Percentiles rank a stretch among this genome's conserved stretches.
phyloP scores from a whole-genome alignment of 2,797 vertebrate species.

The Malacoraja senta region DNA sequence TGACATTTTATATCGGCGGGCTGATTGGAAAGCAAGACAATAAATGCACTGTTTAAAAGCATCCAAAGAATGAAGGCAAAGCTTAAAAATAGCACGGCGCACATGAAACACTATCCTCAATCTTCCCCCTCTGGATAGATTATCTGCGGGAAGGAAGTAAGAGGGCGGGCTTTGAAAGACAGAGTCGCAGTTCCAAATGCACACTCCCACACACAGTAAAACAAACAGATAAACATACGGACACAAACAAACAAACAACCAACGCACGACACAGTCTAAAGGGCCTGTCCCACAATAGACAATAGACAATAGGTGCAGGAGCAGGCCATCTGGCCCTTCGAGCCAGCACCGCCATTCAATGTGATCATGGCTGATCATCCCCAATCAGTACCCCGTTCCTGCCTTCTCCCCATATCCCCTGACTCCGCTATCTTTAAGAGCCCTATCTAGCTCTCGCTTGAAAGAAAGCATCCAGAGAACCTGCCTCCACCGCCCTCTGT shows the following conservation, averaged over 20 bases:
- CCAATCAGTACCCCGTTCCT: too few species aligned
- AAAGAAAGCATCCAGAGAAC: too few species aligned
- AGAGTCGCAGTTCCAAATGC: not conserved
- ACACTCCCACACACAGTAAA: not conserved
- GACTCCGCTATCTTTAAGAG: too few species aligned
- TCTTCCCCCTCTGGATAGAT: not conserved
- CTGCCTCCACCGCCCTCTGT: too few species aligned
- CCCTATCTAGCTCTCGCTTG: too few species aligned
- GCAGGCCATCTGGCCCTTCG: too few species aligned
- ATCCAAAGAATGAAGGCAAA: not conserved
- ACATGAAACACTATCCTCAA: not conserved
- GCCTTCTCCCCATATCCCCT: too few species aligned
- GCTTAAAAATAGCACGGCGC: not conserved
- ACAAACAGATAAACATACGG: not conserved
- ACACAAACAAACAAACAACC: not conserved
- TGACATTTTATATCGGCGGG: not conserved
- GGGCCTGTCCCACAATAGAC: too few species aligned
- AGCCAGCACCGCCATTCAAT: too few species aligned
- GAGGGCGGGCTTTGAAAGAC: not conserved
- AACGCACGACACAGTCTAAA: too few species aligned
- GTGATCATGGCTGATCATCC: too few species aligned
- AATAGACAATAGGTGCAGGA: too few species aligned
- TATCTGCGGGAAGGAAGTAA: not conserved
- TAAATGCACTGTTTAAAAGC: not conserved
- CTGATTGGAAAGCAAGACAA: not conserved